A percentile compares a stretch with the other conserved stretches of the same genome.
Conservation (phyloP, 2,113 vertebrate species). For the Pluvialis apricaria region DNA sequence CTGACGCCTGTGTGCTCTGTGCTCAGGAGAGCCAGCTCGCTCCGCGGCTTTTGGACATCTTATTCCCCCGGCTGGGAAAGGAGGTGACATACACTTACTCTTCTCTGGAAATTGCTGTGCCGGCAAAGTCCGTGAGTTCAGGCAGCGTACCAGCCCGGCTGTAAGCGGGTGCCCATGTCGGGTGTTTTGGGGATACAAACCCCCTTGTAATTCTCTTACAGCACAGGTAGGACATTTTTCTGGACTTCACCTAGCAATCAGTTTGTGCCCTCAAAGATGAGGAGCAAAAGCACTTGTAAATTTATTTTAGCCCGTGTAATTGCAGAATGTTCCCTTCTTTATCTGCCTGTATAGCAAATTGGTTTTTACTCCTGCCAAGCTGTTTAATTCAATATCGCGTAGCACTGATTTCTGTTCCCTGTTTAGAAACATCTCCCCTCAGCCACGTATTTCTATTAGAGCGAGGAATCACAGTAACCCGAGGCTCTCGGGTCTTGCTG, state of each 20-base stretch:
- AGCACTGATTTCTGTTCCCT: not conserved
- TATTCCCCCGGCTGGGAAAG: not conserved
- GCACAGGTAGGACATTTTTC: not conserved
- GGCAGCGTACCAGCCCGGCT: not conserved
- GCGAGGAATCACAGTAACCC: fast-evolving
- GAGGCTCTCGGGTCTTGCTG: not conserved
- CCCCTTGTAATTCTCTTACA: not conserved
- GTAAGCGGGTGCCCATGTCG: not conserved
- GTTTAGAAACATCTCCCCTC: not conserved
- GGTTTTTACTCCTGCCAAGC: not conserved
- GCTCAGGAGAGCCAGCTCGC: not conserved
- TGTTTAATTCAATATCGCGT: not conserved
- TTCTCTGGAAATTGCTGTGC: not conserved
- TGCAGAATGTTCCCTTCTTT: not conserved
- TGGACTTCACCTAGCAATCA: not conserved
- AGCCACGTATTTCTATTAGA: not conserved
- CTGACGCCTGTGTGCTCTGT: not conserved
- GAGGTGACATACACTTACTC: not conserved
- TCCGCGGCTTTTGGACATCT: not conserved
- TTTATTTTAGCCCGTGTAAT: not conserved
- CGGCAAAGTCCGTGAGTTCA: not conserved
- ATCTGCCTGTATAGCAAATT: not conserved
- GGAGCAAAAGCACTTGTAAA: not conserved
- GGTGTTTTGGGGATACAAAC: not conserved
- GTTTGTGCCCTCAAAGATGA: not conserved